A percentile compares a stretch with the other conserved stretches of the same genome.
Conservation (phyloP, 2,888 invertebrate genomes). For the Megalurothrips usitatus region DNA sequence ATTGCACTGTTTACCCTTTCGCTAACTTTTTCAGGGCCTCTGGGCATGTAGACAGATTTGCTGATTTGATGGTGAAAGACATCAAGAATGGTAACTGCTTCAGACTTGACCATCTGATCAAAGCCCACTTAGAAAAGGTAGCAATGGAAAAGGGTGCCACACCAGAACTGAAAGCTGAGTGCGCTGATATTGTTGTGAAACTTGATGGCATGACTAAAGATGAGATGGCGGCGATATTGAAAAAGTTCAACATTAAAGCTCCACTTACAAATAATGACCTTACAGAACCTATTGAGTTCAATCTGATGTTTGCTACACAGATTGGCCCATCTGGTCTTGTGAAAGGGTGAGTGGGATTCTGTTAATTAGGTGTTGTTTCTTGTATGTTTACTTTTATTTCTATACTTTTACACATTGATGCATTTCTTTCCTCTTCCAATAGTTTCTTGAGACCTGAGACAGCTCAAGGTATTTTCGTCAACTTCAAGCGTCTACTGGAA, state of each 20-base stretch:
- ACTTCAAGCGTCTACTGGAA: constrained; percentile 94
- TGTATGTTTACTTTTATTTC: not conserved
- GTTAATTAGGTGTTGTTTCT: constrained; percentile 28
- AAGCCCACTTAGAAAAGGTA: constrained; percentile 85
- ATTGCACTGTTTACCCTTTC: not conserved
- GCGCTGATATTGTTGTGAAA: constrained; percentile 71
- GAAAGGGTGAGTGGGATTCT: constrained; percentile 61
- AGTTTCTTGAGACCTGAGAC: constrained; percentile 95
- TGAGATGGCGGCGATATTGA: constrained; percentile 82
- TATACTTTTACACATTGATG: not conserved
- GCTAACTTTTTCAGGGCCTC: constrained; percentile 63
- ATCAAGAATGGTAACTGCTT: constrained; percentile 94
- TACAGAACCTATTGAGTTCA: constrained; percentile 94
- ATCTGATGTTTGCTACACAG: constrained; percentile 97
- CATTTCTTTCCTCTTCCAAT: constrained; percentile 35
- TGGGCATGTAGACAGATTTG: constrained; percentile 98
- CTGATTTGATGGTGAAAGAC: constrained; percentile 99
- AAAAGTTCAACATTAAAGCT: constrained; percentile 87
- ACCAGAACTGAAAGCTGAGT: constrained; percentile 65
- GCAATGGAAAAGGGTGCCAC: constrained; percentile 76
- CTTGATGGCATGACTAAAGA: constrained; percentile 88
- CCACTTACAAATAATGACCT: constrained; percentile 93
- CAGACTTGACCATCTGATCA: constrained; percentile 94
- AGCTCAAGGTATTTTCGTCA: constrained; percentile 99
- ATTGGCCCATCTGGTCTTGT: constrained; percentile 95